phyloP scores from a whole-genome alignment of 2,797 vertebrate species.

The Acrossocheilus wenchowensis region DNA sequence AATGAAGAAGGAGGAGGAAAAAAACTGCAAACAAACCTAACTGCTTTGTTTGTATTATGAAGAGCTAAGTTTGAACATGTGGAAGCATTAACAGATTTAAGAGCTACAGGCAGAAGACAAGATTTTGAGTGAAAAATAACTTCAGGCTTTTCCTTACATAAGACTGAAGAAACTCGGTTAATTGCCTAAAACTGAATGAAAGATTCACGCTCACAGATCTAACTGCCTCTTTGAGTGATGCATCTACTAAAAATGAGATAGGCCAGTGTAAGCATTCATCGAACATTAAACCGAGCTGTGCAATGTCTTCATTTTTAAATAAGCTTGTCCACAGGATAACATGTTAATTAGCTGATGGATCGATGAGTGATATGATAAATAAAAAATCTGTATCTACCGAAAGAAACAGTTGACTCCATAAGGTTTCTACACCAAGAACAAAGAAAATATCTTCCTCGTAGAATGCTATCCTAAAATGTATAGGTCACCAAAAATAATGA shows the following conservation, averaged over 20 bases:
- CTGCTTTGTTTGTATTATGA: not conserved
- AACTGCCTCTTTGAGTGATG: slow-evolving; percentile 16
- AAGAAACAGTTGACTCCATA: not conserved
- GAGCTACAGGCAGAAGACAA: not conserved
- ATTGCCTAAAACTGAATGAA: slow-evolving; percentile 28
- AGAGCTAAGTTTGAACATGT: not conserved
- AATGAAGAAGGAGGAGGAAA: not conserved
- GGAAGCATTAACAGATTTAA: not conserved
- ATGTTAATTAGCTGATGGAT: slow-evolving; percentile 3
- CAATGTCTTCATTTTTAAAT: not conserved
- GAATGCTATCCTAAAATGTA: not conserved
- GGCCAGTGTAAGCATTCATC: not conserved
- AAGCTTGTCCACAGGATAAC: slow-evolving; percentile 4
- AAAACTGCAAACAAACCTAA: not conserved
- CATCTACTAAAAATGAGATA: slow-evolving; percentile 10
- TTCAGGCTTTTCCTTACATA: slow-evolving; percentile 7
- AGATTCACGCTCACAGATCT: slow-evolving; percentile 19
- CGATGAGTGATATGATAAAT: not conserved
- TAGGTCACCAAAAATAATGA: not conserved
- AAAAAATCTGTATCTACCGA: not conserved
- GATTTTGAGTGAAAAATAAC: not conserved
- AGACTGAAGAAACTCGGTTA: slow-evolving; percentile 24
- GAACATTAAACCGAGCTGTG: not conserved
- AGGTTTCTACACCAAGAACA: not conserved
- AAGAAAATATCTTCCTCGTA: not conserved